These are phyloP conservation scores for Epirrhoe tristata DNA, from an alignment of 2,888 invertebrate genomes.

Conservation along the genomic window DNA sequence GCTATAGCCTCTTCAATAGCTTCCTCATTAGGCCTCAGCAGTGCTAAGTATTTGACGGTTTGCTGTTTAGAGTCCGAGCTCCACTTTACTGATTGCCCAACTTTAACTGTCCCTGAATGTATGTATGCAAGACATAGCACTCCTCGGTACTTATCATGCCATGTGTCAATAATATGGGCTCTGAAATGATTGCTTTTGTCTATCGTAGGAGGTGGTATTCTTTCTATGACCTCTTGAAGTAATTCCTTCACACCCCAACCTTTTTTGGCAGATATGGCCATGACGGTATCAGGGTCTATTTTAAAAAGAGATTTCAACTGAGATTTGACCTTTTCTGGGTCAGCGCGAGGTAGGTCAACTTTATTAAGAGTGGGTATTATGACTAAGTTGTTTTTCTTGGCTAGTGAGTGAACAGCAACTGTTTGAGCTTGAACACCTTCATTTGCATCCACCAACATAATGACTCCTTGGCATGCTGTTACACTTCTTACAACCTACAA, in stretches of 20 bases:
- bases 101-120: slow-evolving; percentile 89
- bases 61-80: slow-evolving; percentile 90
- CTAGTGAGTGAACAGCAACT: slow-evolving; percentile 97
- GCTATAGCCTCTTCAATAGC: slow-evolving; percentile 88
- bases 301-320: slow-evolving; percentile 94
- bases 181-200: slow-evolving; percentile 87
- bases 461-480: slow-evolving; percentile 97
- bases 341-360: slow-evolving; percentile 96
- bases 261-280: slow-evolving; percentile 96
- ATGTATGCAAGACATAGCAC: slow-evolving; percentile 91
- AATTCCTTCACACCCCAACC: slow-evolving; percentile 93
- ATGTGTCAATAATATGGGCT: slow-evolving; percentile 96
- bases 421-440: slow-evolving; percentile 99
- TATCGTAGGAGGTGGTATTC: slow-evolving; percentile 90
- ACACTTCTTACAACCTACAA: slow-evolving; percentile 92
- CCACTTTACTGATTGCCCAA: slow-evolving; percentile 92
- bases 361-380: slow-evolving; percentile 98
- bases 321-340: slow-evolving; percentile 92
- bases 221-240: slow-evolving; percentile 90
- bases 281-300: slow-evolving; percentile 89
- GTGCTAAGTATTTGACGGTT: slow-evolving; percentile 91
- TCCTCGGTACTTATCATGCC: slow-evolving; percentile 95
- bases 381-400: slow-evolving; percentile 91
- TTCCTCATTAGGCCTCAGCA: slow-evolving; percentile 92
- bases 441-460: slow-evolving; percentile 97